These are phyloP conservation scores for Thymelicus acteon DNA, from an alignment of 2,888 invertebrate genomes.

Conservation along the genomic window DNA sequence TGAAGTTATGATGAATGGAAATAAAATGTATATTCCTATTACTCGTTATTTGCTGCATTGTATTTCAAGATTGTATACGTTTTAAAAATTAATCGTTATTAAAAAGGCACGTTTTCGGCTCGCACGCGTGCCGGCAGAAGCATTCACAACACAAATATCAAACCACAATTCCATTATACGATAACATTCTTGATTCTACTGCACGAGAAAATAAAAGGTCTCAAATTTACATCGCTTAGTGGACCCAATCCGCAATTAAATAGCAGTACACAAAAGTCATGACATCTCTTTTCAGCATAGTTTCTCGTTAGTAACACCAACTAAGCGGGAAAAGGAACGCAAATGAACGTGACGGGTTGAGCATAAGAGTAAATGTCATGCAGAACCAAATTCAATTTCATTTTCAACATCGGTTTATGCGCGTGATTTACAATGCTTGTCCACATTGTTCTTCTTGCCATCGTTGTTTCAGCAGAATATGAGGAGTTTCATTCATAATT, in stretches of 20 bases:
- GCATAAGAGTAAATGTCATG: conserved; percentile 69
- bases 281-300: conserved; percentile 61
- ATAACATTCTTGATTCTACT: conserved; percentile 56
- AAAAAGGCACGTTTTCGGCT: conserved; percentile 50
- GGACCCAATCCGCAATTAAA: conserved; percentile 56
- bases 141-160: conserved; percentile 60
- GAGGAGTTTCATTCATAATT: conserved; percentile 29
- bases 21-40: neutral
- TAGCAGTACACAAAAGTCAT: conserved; percentile 55
- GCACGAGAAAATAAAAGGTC: conserved; percentile 70
- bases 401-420: conserved; percentile 70
- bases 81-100: conserved; percentile 66
- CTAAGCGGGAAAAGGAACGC: conserved; percentile 56
- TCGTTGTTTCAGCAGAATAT: conserved; percentile 40
- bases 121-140: conserved; percentile 60
- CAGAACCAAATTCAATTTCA: conserved; percentile 70
- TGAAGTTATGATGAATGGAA: neutral
- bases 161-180: conserved; percentile 65
- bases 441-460: conserved; percentile 51
- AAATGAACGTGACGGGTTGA: conserved; percentile 60
- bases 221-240: conserved; percentile 72
- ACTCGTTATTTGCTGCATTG: neutral
- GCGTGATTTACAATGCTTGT: conserved; percentile 68
- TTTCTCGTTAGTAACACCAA: conserved; percentile 44
- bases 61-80: conserved; percentile 37